Evolutionary conservation across 1,140 invertebrate species (phyloP), one percentile per base, ranked within the genome.

Genomic region (Aricia agestis): DNA sequence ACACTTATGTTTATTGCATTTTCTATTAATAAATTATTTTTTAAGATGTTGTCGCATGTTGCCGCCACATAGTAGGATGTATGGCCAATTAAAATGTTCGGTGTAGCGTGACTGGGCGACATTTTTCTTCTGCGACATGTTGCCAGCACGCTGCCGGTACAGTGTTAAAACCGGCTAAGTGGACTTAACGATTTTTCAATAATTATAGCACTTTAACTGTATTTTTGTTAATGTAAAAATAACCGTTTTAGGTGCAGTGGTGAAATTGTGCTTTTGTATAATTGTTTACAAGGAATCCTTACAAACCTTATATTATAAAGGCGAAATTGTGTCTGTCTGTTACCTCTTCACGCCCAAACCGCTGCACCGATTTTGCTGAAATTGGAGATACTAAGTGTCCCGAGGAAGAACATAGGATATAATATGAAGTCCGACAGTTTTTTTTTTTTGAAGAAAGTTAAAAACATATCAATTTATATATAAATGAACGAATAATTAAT

Each of bases 31-130:
- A 52, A 52, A 52, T 52, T 9, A 13, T 63, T 63, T 63, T 63
- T 19, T 19, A 63, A 63, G 59, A 19, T 7, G 59, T 63, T 25
- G 18, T 67, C 36, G 74, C 73, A 74, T 73, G 77, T 57, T 67
- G 19, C 59, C 15, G 66, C 57, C 66, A 70, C 67, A 70, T 74
- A 69, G 45, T 66, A 25, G 71, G 73, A 74, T 73, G 71, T 74
- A 77, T 69, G 71, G 63, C 73, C 77, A 78, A 79, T 81, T 81
- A 79, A 76, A 81, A 78, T 79, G 70, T 76, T 79, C 76, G 32
- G 58, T 68, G 63, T 81, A 58, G 76, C 80, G 80, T 81, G 80
- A 81, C 73, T 42, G 6, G 7, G 18, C 25, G 61, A 73, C 74
- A 76, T 81, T 79, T 79, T 75, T 79, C 76, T 74, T 71, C 59